Conservation (phyloP, 2,113 vertebrate species). For the Ia io region DNA sequence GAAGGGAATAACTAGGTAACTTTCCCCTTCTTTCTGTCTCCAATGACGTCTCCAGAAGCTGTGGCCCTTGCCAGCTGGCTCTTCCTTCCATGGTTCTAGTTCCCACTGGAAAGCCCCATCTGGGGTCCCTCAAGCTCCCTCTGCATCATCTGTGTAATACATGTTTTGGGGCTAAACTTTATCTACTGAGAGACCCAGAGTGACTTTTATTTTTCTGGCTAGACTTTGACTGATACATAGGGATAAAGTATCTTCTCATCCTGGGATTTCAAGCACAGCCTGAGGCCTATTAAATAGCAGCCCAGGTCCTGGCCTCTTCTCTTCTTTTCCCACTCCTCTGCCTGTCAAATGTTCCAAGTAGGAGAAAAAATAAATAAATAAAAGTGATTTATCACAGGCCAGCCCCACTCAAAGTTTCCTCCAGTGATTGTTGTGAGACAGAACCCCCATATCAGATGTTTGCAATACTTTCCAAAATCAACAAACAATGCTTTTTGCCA, state of each 20-base stretch:
- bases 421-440: neutral
- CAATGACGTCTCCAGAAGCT: neutral
- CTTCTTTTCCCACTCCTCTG: neutral
- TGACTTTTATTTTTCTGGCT: neutral
- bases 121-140: neutral
- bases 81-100: neutral
- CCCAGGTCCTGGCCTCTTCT: neutral
- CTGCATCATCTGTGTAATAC: neutral
- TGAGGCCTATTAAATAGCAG: neutral
- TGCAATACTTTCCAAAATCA: neutral
- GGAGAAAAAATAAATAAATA: neutral
- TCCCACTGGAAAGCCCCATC: neutral
- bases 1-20: neutral
- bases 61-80: neutral
- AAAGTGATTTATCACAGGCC: neutral
- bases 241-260: neutral
- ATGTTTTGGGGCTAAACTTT: neutral
- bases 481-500: neutral
- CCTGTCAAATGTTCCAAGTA: neutral
- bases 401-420: neutral
- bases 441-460: neutral
- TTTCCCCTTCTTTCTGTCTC: neutral
- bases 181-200: neutral
- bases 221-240: neutral
- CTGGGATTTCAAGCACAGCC: neutral